Base-by-base conservation (phyloP, 2,888 invertebrate species). In the Lumbricus terrestris region DNA sequence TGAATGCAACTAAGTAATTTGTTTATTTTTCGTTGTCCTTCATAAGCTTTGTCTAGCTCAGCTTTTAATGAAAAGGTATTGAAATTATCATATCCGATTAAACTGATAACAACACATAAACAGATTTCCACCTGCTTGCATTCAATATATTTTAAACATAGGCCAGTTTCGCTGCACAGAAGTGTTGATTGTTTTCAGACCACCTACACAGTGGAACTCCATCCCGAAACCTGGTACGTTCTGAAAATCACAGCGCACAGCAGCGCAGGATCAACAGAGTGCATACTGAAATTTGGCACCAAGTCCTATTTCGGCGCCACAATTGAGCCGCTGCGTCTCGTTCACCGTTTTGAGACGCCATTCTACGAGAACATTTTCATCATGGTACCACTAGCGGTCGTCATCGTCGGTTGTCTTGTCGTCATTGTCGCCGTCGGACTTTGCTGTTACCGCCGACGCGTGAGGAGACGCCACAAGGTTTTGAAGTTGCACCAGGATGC, bases 281-380 rank as follows among this genome's bases (percentile, higher is more conserved):
- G 98, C 91, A 97, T 98, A 95, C 98, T 98, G 94, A 98, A 98
- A 96, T 98, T 98, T 95, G 98, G 98, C 34, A 99, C 99, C 4
- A 96, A 98, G 82, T 98, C 98, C 54, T 97, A 97, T 92, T 97
- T 97, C 93, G 98, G 98, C 96, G 85, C 88, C 47, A 90, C 88
- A 20, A 85, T 90, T 33, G 88, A 83, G 85, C 90, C 90, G 18
- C 88, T 88, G 88, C 34, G 54, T n/a, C 69, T 88, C 33, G 82
- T 88, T 47, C 88, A 37, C 88, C 33, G 89, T 20, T 40, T 33
- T 42, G 37, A 34, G 33, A 88, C 40, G 23, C 93, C 92, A 85
- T 94, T 94, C 92, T 94, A 94, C 90, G 93, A 94, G 93, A 93
- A 93, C 91, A 91, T 98, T 91, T 97, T 98, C 95, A 97, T 98